Evolutionary conservation across 2,113 vertebrate species (phyloP).

Genomic region (Kryptolebias marmoratus): DNA sequence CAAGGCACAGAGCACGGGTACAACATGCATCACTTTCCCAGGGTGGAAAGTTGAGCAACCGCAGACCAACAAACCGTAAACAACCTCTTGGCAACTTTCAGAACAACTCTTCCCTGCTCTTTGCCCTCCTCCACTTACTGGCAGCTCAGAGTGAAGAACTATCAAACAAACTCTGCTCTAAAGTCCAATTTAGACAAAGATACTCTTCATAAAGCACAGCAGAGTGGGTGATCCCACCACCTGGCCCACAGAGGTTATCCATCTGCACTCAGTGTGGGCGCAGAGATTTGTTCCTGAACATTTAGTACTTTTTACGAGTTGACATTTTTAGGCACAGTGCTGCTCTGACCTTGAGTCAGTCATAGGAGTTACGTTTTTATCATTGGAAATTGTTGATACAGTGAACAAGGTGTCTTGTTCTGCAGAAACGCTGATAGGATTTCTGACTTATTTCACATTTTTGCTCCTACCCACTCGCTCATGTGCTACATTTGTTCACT

Average conservation of each 20-base stretch:
- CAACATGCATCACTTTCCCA: background rate
- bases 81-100: background rate
- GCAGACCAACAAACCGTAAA: background rate
- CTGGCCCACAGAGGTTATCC: conserved; percentile 4
- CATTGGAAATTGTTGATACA: conserved; percentile 31
- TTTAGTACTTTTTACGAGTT: conserved; percentile 23
- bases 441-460: conserved; percentile 8
- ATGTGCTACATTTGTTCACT: background rate
- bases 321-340: conserved; percentile 29
- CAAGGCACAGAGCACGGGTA: background rate
- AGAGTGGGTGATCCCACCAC: conserved; percentile 19
- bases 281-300: conserved; percentile 8
- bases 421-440: conserved; percentile 29
- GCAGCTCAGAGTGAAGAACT: conserved; percentile 3
- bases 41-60: background rate
- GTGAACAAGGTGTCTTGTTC: conserved; percentile 6
- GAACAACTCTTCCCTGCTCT: conserved; percentile 2
- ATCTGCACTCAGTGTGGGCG: background rate
- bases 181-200: conserved; percentile 1
- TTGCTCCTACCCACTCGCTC: background rate
- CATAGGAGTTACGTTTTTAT: background rate
- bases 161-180: background rate
- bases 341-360: conserved; percentile 34
- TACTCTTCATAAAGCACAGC: conserved; percentile 7
- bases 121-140: background rate